Percentiles rank a stretch among this genome's conserved stretches.
Conservation (phyloP, 2,797 vertebrate species). For the Otus scops region DNA sequence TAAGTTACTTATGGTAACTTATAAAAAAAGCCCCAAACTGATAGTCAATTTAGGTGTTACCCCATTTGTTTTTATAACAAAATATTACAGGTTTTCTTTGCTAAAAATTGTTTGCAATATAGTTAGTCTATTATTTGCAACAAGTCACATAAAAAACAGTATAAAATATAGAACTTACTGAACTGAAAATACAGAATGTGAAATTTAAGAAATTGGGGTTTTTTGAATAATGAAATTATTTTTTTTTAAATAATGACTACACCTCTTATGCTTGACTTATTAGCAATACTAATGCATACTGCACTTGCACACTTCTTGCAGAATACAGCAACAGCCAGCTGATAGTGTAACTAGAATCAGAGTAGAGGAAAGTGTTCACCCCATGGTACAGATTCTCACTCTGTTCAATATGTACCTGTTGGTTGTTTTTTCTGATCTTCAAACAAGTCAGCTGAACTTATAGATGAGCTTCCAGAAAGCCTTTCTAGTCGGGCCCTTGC, state of each 20-base stretch:
- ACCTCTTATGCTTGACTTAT: not conserved
- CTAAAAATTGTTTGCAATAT: not conserved
- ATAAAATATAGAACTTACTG: not conserved
- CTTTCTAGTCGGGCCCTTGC: constrained; percentile 87
- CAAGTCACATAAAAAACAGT: not conserved
- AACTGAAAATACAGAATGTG: not conserved
- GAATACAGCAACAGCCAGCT: not conserved
- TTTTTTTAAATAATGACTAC: not conserved
- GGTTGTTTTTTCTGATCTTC: constrained; percentile 88
- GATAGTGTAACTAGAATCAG: not conserved
- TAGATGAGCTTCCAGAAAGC: constrained; percentile 84
- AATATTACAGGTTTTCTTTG: not conserved
- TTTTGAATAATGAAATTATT: too few species aligned
- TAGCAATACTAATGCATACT: not conserved
- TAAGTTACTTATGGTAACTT: not conserved
- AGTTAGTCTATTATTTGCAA: not conserved
- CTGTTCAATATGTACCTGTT: constrained; percentile 67
- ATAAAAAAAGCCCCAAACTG: not conserved
- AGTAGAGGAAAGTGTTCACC: not conserved
- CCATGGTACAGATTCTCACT: not conserved
- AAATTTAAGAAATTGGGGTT: not conserved
- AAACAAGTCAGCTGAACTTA: constrained; percentile 94
- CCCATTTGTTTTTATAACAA: not conserved
- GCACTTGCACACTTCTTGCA: not conserved
- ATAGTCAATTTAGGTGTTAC: not conserved